Evolutionary conservation across 2,888 invertebrate genomes (phyloP).

Genomic region (Coremacera marginata): DNA sequence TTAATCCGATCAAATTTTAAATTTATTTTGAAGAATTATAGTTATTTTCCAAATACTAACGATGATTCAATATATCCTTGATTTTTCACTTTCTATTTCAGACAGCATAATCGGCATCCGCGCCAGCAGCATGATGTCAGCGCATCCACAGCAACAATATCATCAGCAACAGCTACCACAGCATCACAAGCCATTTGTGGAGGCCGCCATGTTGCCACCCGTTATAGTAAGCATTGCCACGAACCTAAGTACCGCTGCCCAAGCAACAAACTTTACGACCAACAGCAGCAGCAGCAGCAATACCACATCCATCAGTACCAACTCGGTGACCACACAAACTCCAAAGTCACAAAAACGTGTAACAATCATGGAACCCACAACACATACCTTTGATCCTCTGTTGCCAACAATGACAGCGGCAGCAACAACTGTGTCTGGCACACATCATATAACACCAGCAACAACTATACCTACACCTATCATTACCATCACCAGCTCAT

Average conservation of each 20-base stretch:
- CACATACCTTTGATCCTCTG: constrained; percentile 65
- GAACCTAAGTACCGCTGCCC: constrained; percentile 18
- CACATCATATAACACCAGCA: constrained; percentile 25
- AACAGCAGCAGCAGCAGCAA: constrained; percentile 36
- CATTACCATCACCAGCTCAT: constrained; percentile 52
- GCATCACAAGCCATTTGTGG: constrained; percentile 63
- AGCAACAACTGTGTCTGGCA: constrained; percentile 26
- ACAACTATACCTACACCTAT: constrained; percentile 51
- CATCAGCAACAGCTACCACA: constrained; percentile 51
- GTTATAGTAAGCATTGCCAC: constrained; percentile 29
- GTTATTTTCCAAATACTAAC: no score
- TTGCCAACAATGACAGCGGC: constrained; percentile 58
- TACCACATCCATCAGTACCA: constrained; percentile 50
- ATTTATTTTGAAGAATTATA: no score
- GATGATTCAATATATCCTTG: background rate
- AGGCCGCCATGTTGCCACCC: constrained; percentile 48
- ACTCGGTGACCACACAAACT: constrained; percentile 59
- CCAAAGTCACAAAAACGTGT: constrained; percentile 68
- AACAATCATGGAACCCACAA: constrained; percentile 67
- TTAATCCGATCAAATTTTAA: background rate
- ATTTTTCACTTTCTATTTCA: background rate
- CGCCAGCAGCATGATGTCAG: constrained; percentile 55
- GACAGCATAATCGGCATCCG: constrained; percentile 67
- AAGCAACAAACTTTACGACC: constrained; percentile 15
- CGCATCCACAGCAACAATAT: constrained; percentile 49